Evolutionary conservation across 2,113 vertebrate species (phyloP).

Genomic region (Bungarus multicinctus): DNA sequence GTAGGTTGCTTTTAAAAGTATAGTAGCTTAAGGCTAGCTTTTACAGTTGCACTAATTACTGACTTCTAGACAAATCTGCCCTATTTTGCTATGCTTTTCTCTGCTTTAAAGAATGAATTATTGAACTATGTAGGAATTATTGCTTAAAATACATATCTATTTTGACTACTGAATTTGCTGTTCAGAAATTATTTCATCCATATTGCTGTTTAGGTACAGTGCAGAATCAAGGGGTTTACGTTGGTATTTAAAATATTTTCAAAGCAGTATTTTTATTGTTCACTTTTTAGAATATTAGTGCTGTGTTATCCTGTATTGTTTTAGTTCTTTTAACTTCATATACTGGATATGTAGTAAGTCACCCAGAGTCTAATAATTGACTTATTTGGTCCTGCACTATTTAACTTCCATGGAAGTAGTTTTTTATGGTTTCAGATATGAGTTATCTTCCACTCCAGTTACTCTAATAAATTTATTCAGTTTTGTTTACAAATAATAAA

Average conservation of each 20-base stretch:
- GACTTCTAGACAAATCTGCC: slow-evolving; percentile 71
- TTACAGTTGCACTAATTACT: slow-evolving; percentile 70
- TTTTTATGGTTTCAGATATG: not conserved
- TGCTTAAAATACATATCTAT: slow-evolving; percentile 46
- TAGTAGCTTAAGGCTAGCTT: slow-evolving; percentile 72
- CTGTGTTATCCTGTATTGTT: not conserved
- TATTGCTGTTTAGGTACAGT: not conserved
- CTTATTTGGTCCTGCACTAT: not conserved
- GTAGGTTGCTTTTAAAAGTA: slow-evolving; percentile 84
- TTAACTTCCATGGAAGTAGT: not conserved
- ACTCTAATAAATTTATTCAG: not conserved
- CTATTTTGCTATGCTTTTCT: slow-evolving; percentile 68
- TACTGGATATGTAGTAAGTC: not conserved
- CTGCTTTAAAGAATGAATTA: slow-evolving; percentile 57
- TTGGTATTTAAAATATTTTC: not conserved
- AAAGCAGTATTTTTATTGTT: not conserved
- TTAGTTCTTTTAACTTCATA: not conserved
- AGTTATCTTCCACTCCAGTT: not conserved
- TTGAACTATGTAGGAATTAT: slow-evolving; percentile 36
- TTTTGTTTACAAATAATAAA: not conserved
- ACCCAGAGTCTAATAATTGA: not conserved
- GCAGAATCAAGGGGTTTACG: not conserved
- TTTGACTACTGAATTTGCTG: slow-evolving; percentile 19
- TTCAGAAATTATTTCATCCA: slow-evolving; percentile 8
- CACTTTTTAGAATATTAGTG: not conserved